Conservation (phyloP, 1,140 invertebrate genomes). For the Megathymus violae region DNA sequence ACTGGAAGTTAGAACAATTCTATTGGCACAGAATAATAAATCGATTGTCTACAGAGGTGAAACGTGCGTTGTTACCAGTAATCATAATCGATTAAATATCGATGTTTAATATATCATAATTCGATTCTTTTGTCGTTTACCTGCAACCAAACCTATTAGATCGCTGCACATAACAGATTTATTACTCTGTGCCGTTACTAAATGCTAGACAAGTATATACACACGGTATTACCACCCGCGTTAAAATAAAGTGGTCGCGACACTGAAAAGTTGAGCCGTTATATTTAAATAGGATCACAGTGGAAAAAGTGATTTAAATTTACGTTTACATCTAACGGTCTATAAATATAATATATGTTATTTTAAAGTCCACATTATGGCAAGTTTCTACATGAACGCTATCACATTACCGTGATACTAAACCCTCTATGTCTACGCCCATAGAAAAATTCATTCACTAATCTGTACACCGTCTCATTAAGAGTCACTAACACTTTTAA, state of each 20-base stretch:
- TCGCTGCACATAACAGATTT: background rate
- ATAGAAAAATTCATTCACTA: slow-evolving; percentile 78
- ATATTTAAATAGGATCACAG: slow-evolving; percentile 82
- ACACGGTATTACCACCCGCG: slow-evolving; percentile 56
- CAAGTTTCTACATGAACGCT: slow-evolving; percentile 77
- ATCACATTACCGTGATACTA: slow-evolving; percentile 71
- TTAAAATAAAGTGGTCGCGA: slow-evolving; percentile 68
- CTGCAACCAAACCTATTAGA: background rate
- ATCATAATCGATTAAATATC: background rate
- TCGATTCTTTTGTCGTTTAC: background rate
- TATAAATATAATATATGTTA: slow-evolving; percentile 72
- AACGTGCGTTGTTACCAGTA: background rate
- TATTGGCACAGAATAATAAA: slow-evolving; percentile 35
- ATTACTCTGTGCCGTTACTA: slow-evolving; percentile 45
- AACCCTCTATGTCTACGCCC: slow-evolving; percentile 66
- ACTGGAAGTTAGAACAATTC: slow-evolving; percentile 69
- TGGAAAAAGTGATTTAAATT: slow-evolving; percentile 82
- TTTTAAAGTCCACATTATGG: slow-evolving; percentile 76
- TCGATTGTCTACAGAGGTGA: background rate
- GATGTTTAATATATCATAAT: background rate
- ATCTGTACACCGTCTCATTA: slow-evolving; percentile 63
- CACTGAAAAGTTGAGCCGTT: slow-evolving; percentile 75
- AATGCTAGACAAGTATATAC: slow-evolving; percentile 69
- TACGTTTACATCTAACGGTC: slow-evolving; percentile 69
- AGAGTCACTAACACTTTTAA: slow-evolving; percentile 44